These are phyloP conservation scores for Musca domestica DNA, from an alignment of 1,140 invertebrate genomes.

Conservation along the genomic window DNA sequence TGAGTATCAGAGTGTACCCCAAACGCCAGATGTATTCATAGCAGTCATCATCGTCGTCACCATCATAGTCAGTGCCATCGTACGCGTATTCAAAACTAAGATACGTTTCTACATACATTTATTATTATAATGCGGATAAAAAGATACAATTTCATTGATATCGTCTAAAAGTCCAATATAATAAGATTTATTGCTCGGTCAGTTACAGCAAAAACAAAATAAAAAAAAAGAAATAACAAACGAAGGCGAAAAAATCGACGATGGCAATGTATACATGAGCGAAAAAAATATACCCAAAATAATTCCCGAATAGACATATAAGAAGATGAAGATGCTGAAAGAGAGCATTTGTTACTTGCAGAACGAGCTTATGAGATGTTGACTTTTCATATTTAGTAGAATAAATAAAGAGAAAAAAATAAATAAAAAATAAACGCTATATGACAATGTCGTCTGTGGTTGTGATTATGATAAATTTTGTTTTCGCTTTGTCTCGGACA, in stretches of 20 bases:
- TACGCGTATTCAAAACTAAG: constrained; percentile 8
- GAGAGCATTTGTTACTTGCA: constrained; percentile 5
- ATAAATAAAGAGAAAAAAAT: background rate
- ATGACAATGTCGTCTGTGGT: no score
- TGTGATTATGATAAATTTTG: no score
- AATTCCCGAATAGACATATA: no score
- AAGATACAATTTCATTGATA: constrained; percentile 55
- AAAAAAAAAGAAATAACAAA: background rate
- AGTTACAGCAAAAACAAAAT: constrained; percentile 18
- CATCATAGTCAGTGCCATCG: background rate
- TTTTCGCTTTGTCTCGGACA: no score
- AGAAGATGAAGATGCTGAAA: constrained; percentile 11
- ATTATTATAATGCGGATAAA: constrained; percentile 54
- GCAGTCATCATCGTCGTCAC: background rate
- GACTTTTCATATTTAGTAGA: constrained; percentile 19
- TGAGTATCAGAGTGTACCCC: background rate
- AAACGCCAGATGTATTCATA: constrained; percentile 9
- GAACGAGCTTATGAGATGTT: constrained; percentile 8
- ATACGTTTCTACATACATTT: constrained; percentile 35
- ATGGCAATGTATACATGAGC: background rate
- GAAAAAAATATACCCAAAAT: background rate
- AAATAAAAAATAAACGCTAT: background rate
- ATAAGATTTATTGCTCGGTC: constrained; percentile 46
- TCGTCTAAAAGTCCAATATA: constrained; percentile 53
- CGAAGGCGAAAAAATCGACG: background rate